Base-by-base conservation (phyloP, 2,888 invertebrate genomes). In the Globia sparganii region DNA sequence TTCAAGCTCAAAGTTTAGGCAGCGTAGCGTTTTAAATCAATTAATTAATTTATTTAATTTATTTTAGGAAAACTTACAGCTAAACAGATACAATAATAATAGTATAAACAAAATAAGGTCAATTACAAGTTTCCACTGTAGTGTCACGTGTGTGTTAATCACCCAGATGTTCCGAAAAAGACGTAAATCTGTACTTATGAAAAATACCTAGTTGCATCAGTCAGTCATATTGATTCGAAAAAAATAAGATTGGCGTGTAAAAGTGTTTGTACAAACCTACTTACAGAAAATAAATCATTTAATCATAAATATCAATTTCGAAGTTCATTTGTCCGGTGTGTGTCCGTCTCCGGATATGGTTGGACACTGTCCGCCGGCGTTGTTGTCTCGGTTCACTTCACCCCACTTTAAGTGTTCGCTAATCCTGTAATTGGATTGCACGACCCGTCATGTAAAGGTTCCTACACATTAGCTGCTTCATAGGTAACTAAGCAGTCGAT, bases 371-470 rank as follows among this genome's bases (percentile, higher is more conserved):
- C 64, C 72, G 80, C 56, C 66, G 37, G 73, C 59, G 71, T 75
- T 68, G 81, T 82, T 88, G 91, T 89, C 90, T 88, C 91, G 92
- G 87, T 81, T 91, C 92, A 93, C 91, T 94, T 92, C 93, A 94
- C 93, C 91, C 92, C 93, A 93, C 93, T 94, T 93, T 91, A 92
- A 92, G 87, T 90, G 89, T 86, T 82, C 78, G 87, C 91, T 94
- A 93, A 94, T 93, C 93, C 91, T 84, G 75, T 94, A 93, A 94
- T 93, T 93, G 94, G 94, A 93, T 94, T 93, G 91, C 88, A 88
- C 88, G 89, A 80, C 87, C 86, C 80, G 81, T 75, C 87, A 77
- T 76, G 78, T 86, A 81, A 88, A 84, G 89, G 76, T 78, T 70
- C 78, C 77, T 87, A 76, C 85, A 86, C 78, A 77, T 65, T 72